Evolutionary conservation across 2,797 vertebrate genomes (phyloP), one percentile per base, ranked within the genome.

Genomic region (Anas georgica): DNA sequence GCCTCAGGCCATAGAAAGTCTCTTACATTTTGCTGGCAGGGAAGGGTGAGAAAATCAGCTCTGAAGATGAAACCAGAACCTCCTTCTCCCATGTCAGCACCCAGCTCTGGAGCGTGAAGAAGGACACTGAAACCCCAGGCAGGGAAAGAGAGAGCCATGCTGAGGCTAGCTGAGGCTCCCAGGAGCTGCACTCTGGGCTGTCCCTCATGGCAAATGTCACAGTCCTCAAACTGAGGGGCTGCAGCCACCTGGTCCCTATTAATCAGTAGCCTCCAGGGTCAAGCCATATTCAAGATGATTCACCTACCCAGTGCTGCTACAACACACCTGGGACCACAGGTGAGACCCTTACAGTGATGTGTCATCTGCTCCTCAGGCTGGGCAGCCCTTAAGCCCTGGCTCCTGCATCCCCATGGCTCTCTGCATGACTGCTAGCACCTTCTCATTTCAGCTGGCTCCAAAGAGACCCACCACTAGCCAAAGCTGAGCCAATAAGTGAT

Each of bases 381-480:
- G 25, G 35, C 85, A 45, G 29, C 29, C 39, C 16, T 1, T 12
- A 13, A 52, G 28, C 29, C 15, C 2, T 3, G 46, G 45, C 17
- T 91, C 28, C 39, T 3, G 3, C 0, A 15, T 59, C 31, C 31
- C 52, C 15, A 14, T 7, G 23, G 2, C 33, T 33, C 10, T 3
- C 50, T 9, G 45, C 7, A 26, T 35, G 63, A 5, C 50, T 1
- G 0, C 58, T 13, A 41, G 1, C 35, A 7, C 13, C 28, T 23
- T 12, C 2, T 18, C 23, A 59, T 35, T 15, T 45, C 35, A 35
- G 35, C 35, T 9, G 9, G 35, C 35, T 35, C 35, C 35, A 35
- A 35, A 35, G 35, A 35, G 35, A 35, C 35, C 35, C 35, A 35
- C 35, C 35, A 35, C 8, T 35, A 35, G 35, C 35, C 35, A 35